phyloP scores from a whole-genome alignment of 2,113 vertebrate genomes.

The Sinocyclocheilus grahami region DNA sequence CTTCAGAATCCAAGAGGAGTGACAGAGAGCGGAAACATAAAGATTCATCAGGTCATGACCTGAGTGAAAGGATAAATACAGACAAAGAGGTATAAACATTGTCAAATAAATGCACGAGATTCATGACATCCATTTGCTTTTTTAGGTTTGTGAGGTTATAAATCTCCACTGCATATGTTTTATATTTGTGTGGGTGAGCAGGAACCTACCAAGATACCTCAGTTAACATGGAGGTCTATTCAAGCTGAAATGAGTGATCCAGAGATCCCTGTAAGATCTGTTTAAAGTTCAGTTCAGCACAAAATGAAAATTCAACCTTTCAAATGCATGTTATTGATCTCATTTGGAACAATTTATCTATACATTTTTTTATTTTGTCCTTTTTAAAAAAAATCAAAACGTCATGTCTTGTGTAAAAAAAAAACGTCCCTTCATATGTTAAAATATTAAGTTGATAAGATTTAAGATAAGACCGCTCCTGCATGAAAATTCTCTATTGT shows the following conservation, averaged over 20 bases:
- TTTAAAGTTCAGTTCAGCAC: not conserved
- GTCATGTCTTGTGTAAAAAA: too few species aligned
- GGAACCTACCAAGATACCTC: slow-evolving; percentile 47
- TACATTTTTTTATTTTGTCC: not conserved
- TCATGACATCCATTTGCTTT: not conserved
- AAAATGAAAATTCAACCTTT: not conserved
- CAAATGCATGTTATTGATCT: not conserved
- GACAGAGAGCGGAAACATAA: slow-evolving; percentile 27
- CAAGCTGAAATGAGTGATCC: slow-evolving; percentile 52
- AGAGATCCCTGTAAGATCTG: slow-evolving; percentile 61
- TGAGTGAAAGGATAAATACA: slow-evolving; percentile 32
- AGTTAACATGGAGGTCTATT: slow-evolving; percentile 23
- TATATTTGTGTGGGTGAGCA: slow-evolving; percentile 31
- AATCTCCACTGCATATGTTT: not conserved
- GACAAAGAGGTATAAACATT: slow-evolving; percentile 69
- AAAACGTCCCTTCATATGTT: too few species aligned
- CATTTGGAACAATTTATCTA: not conserved
- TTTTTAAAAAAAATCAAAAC: too few species aligned
- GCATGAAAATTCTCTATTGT: not conserved
- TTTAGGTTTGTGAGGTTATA: slow-evolving; percentile 11
- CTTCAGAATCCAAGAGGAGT: slow-evolving; percentile 53
- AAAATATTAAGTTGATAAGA: not conserved
- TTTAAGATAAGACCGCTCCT: too few species aligned
- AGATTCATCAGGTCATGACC: slow-evolving; percentile 43
- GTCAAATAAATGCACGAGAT: not conserved